Conservation (phyloP, 1,140 invertebrate genomes). For the Zeugodacus cucurbitae region DNA sequence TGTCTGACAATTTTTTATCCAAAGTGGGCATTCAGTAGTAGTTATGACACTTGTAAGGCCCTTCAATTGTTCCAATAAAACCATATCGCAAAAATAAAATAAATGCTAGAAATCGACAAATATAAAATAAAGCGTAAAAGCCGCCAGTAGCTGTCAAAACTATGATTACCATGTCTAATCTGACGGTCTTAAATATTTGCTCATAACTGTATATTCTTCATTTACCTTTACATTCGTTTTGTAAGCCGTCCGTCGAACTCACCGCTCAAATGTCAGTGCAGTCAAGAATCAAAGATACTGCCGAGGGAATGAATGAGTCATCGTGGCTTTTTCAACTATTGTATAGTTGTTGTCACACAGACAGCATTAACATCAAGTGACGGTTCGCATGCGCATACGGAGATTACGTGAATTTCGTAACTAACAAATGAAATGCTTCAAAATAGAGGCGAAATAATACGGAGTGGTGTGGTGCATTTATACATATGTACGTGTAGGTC, state of each 20-base stretch:
- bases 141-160: too few species aligned
- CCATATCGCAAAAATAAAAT: too few species aligned
- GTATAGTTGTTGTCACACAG: too few species aligned
- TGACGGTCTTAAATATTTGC: too few species aligned
- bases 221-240: neutral
- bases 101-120: too few species aligned
- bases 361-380: neutral
- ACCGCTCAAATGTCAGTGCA: neutral
- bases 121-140: too few species aligned
- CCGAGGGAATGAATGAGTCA: neutral
- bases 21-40: too few species aligned
- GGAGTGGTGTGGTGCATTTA: neutral
- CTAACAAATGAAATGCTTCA: neutral
- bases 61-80: too few species aligned
- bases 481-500: neutral
- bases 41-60: too few species aligned
- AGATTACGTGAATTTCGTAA: slow-evolving; percentile 30
- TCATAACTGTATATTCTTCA: too few species aligned
- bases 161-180: too few species aligned
- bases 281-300: neutral
- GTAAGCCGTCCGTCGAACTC: neutral
- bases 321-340: neutral
- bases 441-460: neutral
- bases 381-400: slow-evolving; percentile 11
- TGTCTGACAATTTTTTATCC: too few species aligned